phyloP scores from a whole-genome alignment of 2,888 invertebrate genomes.

The Asteroscopus sphinx region DNA sequence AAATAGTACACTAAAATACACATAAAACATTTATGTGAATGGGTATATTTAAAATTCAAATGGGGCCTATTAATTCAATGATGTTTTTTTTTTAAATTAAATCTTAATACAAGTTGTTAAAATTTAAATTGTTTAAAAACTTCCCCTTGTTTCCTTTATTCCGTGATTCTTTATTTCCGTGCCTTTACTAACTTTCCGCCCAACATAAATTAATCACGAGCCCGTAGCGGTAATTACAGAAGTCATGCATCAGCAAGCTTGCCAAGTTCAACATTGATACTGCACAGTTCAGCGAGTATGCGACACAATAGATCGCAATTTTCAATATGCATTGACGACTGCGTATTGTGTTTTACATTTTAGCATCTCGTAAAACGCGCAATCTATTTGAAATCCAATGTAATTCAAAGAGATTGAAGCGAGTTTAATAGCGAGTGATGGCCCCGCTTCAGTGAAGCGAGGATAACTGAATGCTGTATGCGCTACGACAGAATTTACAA shows the following conservation, averaged over 20 bases:
- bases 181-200: not conserved
- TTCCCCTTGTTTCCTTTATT: too few relatives aligned
- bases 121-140: too few relatives aligned
- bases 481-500: conserved; percentile 4
- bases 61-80: too few relatives aligned
- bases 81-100: too few relatives aligned
- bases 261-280: conserved; percentile 16
- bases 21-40: too few relatives aligned
- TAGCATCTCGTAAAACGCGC: conserved; percentile 8
- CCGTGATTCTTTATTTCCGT: too few relatives aligned
- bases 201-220: not conserved
- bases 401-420: conserved; percentile 23
- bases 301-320: conserved; percentile 22
- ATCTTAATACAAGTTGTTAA: too few relatives aligned
- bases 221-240: conserved; percentile 13
- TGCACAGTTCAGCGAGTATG: conserved; percentile 3
- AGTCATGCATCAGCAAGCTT: conserved; percentile 23
- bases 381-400: conserved; percentile 37
- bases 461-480: conserved; percentile 50
- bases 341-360: conserved; percentile 9
- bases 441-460: conserved; percentile 55
- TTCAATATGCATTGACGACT: conserved; percentile 26
- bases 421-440: conserved; percentile 27
- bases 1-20: too few relatives aligned
- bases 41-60: too few relatives aligned